Percentiles rank a stretch among this genome's conserved stretches.
Evolutionary conservation across 2,113 vertebrate genomes (phyloP).

Genomic region (Eubucco bourcierii): DNA sequence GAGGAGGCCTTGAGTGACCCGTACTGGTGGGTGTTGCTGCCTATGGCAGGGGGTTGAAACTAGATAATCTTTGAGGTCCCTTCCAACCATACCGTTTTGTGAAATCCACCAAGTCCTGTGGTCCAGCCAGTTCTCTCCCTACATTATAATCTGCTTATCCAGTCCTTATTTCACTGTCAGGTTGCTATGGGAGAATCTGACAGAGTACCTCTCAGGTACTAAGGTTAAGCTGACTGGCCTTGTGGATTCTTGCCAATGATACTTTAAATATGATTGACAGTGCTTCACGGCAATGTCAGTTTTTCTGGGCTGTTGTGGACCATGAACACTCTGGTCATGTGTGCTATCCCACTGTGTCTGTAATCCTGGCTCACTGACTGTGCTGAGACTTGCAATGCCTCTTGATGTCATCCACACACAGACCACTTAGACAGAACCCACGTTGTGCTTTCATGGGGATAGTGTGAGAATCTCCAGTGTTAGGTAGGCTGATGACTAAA

Average conservation of each 20-base stretch:
- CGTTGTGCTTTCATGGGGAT: neutral
- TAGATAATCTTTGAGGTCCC: too few relatives aligned
- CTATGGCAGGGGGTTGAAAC: too few relatives aligned
- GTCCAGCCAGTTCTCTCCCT: accelerated
- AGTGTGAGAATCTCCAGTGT: neutral
- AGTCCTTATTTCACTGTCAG: neutral
- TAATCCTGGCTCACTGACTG: neutral
- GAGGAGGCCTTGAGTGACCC: too few relatives aligned
- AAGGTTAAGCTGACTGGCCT: neutral
- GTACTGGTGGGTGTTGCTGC: too few relatives aligned
- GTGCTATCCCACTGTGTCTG: neutral
- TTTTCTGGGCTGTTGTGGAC: neutral
- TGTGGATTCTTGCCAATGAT: neutral
- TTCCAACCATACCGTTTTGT: too few relatives aligned
- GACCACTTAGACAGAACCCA: neutral
- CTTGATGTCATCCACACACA: accelerated
- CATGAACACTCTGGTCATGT: neutral
- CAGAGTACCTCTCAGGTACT: neutral
- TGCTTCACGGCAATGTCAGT: neutral
- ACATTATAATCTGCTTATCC: neutral
- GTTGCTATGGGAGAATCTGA: neutral
- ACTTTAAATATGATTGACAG: neutral
- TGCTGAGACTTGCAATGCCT: neutral
- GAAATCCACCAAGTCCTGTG: neutral
- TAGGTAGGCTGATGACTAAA: neutral